Evolutionary conservation across 2,888 invertebrate genomes (phyloP).

Genomic region (Oxyteleia sp.): DNA sequence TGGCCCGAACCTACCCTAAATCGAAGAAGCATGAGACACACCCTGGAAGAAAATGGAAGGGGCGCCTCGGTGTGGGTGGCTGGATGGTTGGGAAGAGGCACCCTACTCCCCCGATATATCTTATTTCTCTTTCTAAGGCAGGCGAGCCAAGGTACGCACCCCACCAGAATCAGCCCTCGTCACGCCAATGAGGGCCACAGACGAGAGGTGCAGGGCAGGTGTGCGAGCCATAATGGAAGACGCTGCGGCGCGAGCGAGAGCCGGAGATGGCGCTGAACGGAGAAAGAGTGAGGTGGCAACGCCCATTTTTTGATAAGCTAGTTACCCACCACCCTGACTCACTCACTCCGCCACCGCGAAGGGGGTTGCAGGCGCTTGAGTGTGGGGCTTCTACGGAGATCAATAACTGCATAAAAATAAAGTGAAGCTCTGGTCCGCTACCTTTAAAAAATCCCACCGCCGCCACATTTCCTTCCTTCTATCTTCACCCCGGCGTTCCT

Average conservation of each 20-base stretch:
- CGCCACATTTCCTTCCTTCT: slow-evolving; percentile 74
- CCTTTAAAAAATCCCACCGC: slow-evolving; percentile 85
- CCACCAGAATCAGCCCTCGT: slow-evolving; percentile 74
- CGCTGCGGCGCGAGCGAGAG: slow-evolving; percentile 77
- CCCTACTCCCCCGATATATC: slow-evolving; percentile 72
- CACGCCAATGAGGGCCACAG: slow-evolving; percentile 79
- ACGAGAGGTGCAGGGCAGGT: slow-evolving; percentile 82
- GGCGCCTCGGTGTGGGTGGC: slow-evolving; percentile 53
- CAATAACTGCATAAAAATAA: slow-evolving; percentile 88
- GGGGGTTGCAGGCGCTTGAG: slow-evolving; percentile 76
- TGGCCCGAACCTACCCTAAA: slow-evolving; percentile 84
- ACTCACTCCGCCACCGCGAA: slow-evolving; percentile 67
- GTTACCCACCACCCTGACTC: slow-evolving; percentile 85
- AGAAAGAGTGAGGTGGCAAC: slow-evolving; percentile 86
- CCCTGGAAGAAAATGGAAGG: slow-evolving; percentile 83
- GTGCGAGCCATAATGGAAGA: slow-evolving; percentile 84
- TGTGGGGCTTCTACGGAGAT: slow-evolving; percentile 86
- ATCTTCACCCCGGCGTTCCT: slow-evolving; percentile 37
- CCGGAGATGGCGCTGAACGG: slow-evolving; percentile 77
- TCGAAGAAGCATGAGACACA: slow-evolving; percentile 85
- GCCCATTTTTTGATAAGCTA: slow-evolving; percentile 88
- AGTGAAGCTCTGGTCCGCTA: slow-evolving; percentile 87
- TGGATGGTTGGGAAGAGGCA: slow-evolving; percentile 74
- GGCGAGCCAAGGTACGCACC: slow-evolving; percentile 65
- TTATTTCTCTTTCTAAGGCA: slow-evolving; percentile 67